Evolutionary conservation across 2,888 invertebrate species (phyloP).

Genomic region (Polyommatus iphigenia): DNA sequence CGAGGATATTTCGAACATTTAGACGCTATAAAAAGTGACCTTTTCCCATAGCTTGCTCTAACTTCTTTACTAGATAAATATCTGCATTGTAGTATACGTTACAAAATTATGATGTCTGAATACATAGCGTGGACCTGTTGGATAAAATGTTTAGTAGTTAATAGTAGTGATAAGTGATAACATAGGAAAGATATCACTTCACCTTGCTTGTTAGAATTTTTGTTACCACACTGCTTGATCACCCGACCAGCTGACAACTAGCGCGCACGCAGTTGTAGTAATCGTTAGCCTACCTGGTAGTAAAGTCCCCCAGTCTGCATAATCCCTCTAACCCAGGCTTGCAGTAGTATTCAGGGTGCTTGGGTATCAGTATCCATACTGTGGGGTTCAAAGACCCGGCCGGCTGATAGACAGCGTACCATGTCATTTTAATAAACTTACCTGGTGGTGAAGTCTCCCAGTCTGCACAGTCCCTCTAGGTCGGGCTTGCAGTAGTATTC

Average conservation of each 20-base stretch:
- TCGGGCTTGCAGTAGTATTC: constrained; percentile 80
- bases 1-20: too few species aligned
- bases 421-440: constrained; percentile 52
- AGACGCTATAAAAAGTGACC: too few species aligned
- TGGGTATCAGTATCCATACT: constrained; percentile 82
- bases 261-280: constrained; percentile 62
- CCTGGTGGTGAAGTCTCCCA: constrained; percentile 88
- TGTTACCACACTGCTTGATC: too few species aligned
- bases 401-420: constrained; percentile 87
- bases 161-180: too few species aligned
- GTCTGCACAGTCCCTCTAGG: constrained; percentile 82
- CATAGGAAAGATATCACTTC: too few species aligned
- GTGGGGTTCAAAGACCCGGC: constrained; percentile 86
- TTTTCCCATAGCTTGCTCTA: too few species aligned
- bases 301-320: constrained; percentile 89
- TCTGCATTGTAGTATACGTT: too few species aligned
- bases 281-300: constrained; percentile 73
- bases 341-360: constrained; percentile 82
- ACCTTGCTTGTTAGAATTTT: too few species aligned
- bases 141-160: too few species aligned
- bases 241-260: not conserved
- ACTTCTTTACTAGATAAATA: too few species aligned
- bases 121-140: too few species aligned
- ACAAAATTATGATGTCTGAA: too few species aligned
- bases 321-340: constrained; percentile 77